phyloP scores from a whole-genome alignment of 2,888 invertebrate species.

The Nemotelus pantherinus region DNA sequence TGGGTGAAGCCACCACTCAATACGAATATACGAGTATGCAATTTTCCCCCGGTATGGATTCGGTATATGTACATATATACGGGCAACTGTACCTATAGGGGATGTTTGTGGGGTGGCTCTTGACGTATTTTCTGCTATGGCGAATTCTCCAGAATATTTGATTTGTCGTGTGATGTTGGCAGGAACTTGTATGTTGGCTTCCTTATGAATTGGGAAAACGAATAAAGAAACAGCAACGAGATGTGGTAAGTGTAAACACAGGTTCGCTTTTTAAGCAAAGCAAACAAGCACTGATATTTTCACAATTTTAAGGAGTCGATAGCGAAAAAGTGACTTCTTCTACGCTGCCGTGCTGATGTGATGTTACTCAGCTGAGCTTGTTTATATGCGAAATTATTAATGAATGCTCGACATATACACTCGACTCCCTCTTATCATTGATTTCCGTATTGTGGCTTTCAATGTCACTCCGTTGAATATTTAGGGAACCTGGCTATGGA shows the following conservation, averaged over 20 bases:
- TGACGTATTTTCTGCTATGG: neutral
- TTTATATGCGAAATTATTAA: slow-evolving; percentile 43
- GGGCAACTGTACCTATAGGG: neutral
- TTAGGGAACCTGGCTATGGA: too few species aligned
- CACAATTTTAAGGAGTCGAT: slow-evolving; percentile 9
- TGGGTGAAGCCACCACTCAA: slow-evolving; percentile 30
- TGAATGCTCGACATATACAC: neutral
- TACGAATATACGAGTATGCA: slow-evolving; percentile 36
- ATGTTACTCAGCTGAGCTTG: slow-evolving; percentile 44
- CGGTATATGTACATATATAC: neutral
- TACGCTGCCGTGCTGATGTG: slow-evolving; percentile 6
- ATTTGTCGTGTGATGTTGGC: neutral
- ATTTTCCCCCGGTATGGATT: slow-evolving; percentile 1
- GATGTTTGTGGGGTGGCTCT: slow-evolving; percentile 15
- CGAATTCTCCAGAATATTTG: neutral
- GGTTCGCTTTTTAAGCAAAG: slow-evolving; percentile 23
- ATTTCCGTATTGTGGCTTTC: slow-evolving; percentile 27
- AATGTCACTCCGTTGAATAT: slow-evolving; percentile 1
- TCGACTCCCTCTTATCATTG: slow-evolving; percentile 8
- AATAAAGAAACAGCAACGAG: slow-evolving; percentile 16
- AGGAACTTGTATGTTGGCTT: neutral
- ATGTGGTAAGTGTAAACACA: slow-evolving; percentile 30
- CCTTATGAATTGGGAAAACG: neutral
- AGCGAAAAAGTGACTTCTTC: slow-evolving; percentile 1
- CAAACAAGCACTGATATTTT: slow-evolving; percentile 18